A percentile compares a stretch with the other conserved stretches of the same genome.
phyloP scores from a whole-genome alignment of 2,888 invertebrate genomes.

The Creontiades dilutus region DNA sequence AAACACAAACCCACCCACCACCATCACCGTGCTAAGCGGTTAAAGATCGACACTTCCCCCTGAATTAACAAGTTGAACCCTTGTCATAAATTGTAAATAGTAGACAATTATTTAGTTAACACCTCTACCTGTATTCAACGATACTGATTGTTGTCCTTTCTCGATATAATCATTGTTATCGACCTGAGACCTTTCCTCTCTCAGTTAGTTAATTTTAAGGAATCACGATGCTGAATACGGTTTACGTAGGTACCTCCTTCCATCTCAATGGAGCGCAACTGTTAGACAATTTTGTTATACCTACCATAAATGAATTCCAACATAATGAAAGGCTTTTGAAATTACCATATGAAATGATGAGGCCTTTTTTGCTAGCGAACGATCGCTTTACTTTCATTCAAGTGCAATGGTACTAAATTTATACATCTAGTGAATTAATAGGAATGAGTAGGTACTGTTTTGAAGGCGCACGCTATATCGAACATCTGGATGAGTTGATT shows the following conservation, averaged over 20 bases:
- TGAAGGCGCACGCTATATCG: conserved; percentile 25
- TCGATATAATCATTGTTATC: conserved; percentile 36
- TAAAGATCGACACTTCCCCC: conserved; percentile 64
- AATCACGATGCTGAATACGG: conserved; percentile 13
- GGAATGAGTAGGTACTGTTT: neutral
- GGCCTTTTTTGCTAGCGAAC: conserved; percentile 40
- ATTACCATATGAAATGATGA: conserved; percentile 53
- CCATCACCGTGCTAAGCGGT: conserved; percentile 75
- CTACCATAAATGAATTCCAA: conserved; percentile 12
- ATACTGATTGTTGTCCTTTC: conserved; percentile 32
- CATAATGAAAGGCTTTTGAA: conserved; percentile 11
- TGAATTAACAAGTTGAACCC: conserved; percentile 19
- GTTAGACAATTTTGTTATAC: conserved; percentile 13
- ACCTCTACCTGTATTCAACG: conserved; percentile 51
- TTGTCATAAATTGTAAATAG: conserved; percentile 50
- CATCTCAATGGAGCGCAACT: neutral
- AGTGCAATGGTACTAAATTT: conserved; percentile 60
- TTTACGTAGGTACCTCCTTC: neutral
- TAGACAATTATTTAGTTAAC: conserved; percentile 51
- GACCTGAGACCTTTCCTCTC: conserved; percentile 43
- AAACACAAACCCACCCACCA: conserved; percentile 74
- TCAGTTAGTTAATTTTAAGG: conserved; percentile 23
- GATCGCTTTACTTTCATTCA: conserved; percentile 51
- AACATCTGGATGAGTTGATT: conserved; percentile 71
- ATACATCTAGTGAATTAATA: neutral